Percentiles rank a stretch among this genome's conserved stretches.
phyloP scores from a whole-genome alignment of 1,140 invertebrate species.

The Temnothorax longispinosus region DNA sequence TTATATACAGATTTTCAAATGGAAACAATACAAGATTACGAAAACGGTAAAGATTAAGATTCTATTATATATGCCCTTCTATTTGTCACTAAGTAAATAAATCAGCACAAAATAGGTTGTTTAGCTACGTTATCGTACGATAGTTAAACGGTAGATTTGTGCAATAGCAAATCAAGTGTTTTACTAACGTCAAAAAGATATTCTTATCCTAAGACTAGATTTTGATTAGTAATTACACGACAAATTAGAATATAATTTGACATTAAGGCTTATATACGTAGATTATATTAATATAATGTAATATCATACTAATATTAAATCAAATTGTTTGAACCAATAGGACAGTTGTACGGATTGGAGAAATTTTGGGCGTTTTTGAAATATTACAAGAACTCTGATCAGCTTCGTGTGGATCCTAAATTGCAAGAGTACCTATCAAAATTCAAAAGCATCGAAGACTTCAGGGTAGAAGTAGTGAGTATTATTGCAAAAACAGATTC shows the following conservation, averaged over 20 bases:
- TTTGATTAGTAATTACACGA: slow-evolving; percentile 47
- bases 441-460: slow-evolving; percentile 98
- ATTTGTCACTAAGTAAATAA: neutral
- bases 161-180: slow-evolving; percentile 68
- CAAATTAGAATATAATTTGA: neutral
- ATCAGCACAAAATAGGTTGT: slow-evolving; percentile 63
- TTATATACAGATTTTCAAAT: slow-evolving; percentile 98
- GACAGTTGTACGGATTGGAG: slow-evolving; percentile 98
- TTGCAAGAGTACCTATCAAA: slow-evolving; percentile 93
- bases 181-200: slow-evolving; percentile 50
- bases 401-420: slow-evolving; percentile 93
- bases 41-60: slow-evolving; percentile 89
- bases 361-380: slow-evolving; percentile 99
- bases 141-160: slow-evolving; percentile 65
- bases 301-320: slow-evolving; percentile 6
- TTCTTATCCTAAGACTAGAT: slow-evolving; percentile 37
- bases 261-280: neutral
- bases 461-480: slow-evolving; percentile 91
- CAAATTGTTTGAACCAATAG: slow-evolving; percentile 83
- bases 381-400: slow-evolving; percentile 93
- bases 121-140: slow-evolving; percentile 22
- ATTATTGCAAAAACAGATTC: neutral
- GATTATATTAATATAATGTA: neutral
- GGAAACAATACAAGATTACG: slow-evolving; percentile 97
- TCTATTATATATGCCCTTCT: neutral